A percentile compares a stretch with the other conserved stretches of the same genome.
Conservation (phyloP, 2,113 vertebrate genomes). For the Noctilio leporinus region DNA sequence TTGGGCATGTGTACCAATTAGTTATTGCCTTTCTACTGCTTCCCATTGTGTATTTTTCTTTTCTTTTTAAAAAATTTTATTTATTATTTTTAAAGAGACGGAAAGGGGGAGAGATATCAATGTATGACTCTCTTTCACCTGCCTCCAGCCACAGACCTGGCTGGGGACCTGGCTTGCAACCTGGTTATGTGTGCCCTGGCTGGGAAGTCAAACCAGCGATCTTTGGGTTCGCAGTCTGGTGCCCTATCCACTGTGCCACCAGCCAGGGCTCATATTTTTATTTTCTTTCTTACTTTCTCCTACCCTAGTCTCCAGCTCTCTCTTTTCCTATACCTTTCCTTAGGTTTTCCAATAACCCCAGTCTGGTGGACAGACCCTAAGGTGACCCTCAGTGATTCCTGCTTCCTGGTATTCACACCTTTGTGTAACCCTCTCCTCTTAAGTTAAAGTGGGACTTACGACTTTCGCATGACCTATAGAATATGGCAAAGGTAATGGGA, state of each 20-base stretch:
- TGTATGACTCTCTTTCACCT: too few species aligned
- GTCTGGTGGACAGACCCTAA: not conserved
- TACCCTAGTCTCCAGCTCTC: not conserved
- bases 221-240: too few species aligned
- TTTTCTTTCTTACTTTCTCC: not conserved
- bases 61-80: not conserved
- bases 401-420: not conserved
- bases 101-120: too few species aligned
- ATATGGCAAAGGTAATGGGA: not conserved
- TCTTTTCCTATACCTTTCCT: not conserved
- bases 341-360: not conserved
- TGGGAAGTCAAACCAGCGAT: too few species aligned
- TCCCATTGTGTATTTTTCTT: not conserved
- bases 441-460: not conserved
- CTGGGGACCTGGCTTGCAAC: too few species aligned
- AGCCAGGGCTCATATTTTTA: too few species aligned
- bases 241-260: too few species aligned
- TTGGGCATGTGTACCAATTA: not conserved
- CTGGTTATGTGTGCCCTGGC: too few species aligned
- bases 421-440: not conserved
- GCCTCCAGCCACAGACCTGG: too few species aligned
- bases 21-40: not conserved
- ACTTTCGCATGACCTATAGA: not conserved
- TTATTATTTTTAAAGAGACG: too few species aligned
- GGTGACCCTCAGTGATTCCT: not conserved